A percentile compares a stretch with the other conserved stretches of the same genome.
Evolutionary conservation across 1,140 invertebrate species (phyloP).

Genomic region (Tetragnatha versicolor): DNA sequence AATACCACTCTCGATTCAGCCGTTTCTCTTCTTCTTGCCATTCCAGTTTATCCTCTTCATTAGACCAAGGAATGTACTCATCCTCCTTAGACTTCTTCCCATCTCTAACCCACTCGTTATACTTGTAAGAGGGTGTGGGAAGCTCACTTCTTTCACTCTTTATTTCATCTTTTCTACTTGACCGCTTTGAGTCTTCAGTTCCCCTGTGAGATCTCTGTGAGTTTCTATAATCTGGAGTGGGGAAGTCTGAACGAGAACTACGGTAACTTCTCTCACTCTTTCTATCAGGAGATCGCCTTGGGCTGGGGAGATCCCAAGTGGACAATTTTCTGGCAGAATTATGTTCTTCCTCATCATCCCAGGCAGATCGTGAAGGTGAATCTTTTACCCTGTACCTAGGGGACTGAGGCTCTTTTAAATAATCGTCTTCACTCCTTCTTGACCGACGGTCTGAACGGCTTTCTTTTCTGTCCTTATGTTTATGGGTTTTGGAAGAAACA

Average conservation of each 20-base stretch:
- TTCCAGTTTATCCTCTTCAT: conserved; percentile 32
- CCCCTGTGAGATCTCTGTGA: too few relatives aligned
- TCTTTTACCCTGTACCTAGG: too few relatives aligned
- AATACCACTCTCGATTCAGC: conserved; percentile 96
- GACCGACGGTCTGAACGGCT: too few relatives aligned
- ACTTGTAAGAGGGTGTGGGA: conserved; percentile 90
- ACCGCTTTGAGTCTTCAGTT: too few relatives aligned
- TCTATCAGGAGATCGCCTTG: conserved; percentile 63
- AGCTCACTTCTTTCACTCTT: too few relatives aligned
- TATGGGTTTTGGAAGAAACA: conserved; percentile 65
- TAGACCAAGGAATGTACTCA: conserved; percentile 42
- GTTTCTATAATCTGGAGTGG: too few relatives aligned
- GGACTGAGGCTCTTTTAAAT: too few relatives aligned
- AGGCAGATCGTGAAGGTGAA: conserved; percentile 73
- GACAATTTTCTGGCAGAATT: too few relatives aligned
- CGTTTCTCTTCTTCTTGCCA: conserved; percentile 81
- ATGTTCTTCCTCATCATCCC: conserved; percentile 82
- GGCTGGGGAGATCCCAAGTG: conserved; percentile 92
- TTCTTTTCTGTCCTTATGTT: conserved; percentile 57
- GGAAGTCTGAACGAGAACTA: conserved; percentile 66
- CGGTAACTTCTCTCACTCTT: conserved; percentile 56
- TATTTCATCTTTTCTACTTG: too few relatives aligned
- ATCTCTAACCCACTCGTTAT: conserved; percentile 75
- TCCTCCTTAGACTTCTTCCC: conserved; percentile 70
- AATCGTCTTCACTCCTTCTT: conserved; percentile 27